phyloP scores from a whole-genome alignment of 1,140 invertebrate genomes.

The Drepana arcuata region DNA sequence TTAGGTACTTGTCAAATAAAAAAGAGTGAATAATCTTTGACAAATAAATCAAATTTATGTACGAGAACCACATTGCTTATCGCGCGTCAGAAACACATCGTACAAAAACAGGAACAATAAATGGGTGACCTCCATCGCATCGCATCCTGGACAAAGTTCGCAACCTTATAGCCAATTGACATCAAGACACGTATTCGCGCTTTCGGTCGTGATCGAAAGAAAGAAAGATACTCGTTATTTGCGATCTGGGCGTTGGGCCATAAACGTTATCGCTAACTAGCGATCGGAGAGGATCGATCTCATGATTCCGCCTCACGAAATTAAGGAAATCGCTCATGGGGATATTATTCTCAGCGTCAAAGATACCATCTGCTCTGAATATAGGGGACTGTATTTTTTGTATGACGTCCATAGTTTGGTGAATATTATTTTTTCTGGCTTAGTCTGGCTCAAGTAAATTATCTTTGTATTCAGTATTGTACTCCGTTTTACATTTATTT shows the following conservation, averaged over 20 bases:
- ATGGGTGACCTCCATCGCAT: conserved; percentile 15
- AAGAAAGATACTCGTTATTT: conserved; percentile 52
- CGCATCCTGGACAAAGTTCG: conserved; percentile 39
- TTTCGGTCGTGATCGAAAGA: conserved; percentile 58
- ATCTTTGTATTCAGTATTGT: too few relatives aligned
- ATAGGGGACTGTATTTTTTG: too few relatives aligned
- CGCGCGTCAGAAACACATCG: conserved; percentile 18
- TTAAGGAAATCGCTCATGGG: conserved; percentile 70
- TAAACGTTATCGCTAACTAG: conserved; percentile 61
- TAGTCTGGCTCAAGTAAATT: too few relatives aligned
- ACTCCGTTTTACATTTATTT: too few relatives aligned
- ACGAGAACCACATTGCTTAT: conserved; percentile 17
- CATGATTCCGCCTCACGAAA: conserved; percentile 65
- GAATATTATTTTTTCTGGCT: too few relatives aligned
- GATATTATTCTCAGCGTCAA: conserved; percentile 57
- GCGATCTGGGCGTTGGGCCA: conserved; percentile 39
- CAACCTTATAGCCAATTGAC: conserved; percentile 57
- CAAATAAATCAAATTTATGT: conserved; percentile 9
- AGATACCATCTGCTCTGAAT: conserved; percentile 65
- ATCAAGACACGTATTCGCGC: conserved; percentile 54
- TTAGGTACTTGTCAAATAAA: too few relatives aligned
- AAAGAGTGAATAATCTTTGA: too few relatives aligned
- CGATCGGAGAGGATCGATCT: conserved; percentile 64
- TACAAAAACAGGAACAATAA: conserved; percentile 10
- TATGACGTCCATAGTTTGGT: too few relatives aligned